Evolutionary conservation across 2,888 invertebrate species (phyloP), one percentile per base, ranked within the genome.

Genomic region (Agrotis exclamationis): DNA sequence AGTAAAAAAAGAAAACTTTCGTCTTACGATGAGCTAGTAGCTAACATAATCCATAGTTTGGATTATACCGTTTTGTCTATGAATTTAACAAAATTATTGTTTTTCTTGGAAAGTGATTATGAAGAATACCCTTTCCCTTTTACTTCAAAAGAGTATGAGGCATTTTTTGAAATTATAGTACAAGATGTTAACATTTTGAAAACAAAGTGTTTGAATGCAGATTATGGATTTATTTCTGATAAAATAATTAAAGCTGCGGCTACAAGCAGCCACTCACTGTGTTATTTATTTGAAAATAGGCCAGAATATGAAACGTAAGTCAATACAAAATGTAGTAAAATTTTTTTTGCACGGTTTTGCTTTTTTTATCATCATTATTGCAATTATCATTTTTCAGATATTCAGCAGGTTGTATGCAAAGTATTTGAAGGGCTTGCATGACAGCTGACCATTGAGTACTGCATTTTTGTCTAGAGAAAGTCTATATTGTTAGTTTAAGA

Each of bases 121-220:
- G 76, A 44, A 0, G 84, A 88, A 44, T 4, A 88, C 7, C 67
- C 70, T 56, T 89, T 91, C 44, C 82, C 84, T 0, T 65, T 71
- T 6, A 65, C 85, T 22, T 67, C 86, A 0, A 66, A 70, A 1
- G 45, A 72, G 2, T 70, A 85, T 9, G 84, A 89, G 50, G 83
- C 84, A 0, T 74, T 90, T 48, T 66, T 92, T 5, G 65, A 84
- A 0, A 79, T 78, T 16, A 76, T 92, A 16, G 83, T 74, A 4
- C 57, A 28, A 1, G 81, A 89, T 50, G 63, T 76, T 0, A 67
- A 74, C 0, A 75, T 83, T 47, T 77, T 91, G 24, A 70, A 68
- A 45, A 72, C 74, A 13, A 51, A 58, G 0, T 54, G 16, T 20
- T 82, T 87, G 14, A 71, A 84, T 64, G 53, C 59, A 0, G 24